phyloP scores from a whole-genome alignment of 92 coral and sea anemone species.

The Muricea muricata region DNA sequence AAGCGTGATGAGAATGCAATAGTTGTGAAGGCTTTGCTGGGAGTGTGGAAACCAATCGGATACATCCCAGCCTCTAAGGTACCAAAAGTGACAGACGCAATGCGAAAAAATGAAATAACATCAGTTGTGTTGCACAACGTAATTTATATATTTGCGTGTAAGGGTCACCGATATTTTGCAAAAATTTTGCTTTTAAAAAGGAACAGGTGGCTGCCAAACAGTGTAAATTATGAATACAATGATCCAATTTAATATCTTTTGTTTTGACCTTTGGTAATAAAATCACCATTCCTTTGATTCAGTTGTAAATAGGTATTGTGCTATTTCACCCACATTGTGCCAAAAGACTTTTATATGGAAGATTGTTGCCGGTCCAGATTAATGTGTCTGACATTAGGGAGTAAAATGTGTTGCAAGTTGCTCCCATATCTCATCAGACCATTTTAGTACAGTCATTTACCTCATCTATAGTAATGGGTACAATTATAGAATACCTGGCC shows the following conservation, averaged over 20 bases:
- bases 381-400: too few species aligned
- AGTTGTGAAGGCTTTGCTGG: constrained; percentile 49
- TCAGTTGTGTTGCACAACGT: constrained; percentile 40
- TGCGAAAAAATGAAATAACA: constrained; percentile 27
- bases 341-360: too few species aligned
- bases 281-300: too few species aligned
- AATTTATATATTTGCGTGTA: not conserved
- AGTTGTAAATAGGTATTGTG: too few species aligned
- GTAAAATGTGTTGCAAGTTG: too few species aligned
- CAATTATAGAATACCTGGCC: too few species aligned
- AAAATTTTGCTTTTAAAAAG: not conserved
- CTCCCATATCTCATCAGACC: too few species aligned
- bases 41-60: constrained; percentile 52
- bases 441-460: too few species aligned
- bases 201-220: constrained; percentile 18
- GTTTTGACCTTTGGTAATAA: too few species aligned
- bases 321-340: too few species aligned
- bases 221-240: constrained; percentile 1
- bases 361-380: too few species aligned
- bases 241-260: constrained; percentile 8
- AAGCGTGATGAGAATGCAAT: constrained; percentile 36
- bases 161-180: constrained; percentile 19
- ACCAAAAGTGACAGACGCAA: constrained; percentile 61
- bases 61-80: constrained; percentile 57
- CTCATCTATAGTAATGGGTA: too few species aligned